Base-by-base conservation (phyloP, 2,888 invertebrate genomes). In the Drosophila borealis region DNA sequence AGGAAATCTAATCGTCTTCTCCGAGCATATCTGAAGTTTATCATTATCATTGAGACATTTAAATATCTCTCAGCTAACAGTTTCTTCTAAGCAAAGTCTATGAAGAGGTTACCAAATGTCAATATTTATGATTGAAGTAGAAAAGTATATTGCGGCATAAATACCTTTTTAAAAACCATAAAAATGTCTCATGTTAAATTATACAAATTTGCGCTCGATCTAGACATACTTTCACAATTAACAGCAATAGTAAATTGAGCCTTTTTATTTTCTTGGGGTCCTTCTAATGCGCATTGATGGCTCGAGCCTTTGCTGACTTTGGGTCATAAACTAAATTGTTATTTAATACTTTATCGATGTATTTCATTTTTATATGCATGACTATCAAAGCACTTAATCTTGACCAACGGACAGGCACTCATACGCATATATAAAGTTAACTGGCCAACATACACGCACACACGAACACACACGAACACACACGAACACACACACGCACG, bases 361-460 rank as follows among this genome's bases (percentile, higher is more conserved):
- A 84, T 85, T 87, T 85, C 85, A 85, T 88, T 87, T 85, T 85
- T 82, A 85, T 85, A 85, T 87, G 85, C 82, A 84, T 72, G 88
- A 82, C 85, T 87, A 87, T 85, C 85, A 70, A 73, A 79, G 79
- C 85, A 84, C 85, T 87, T 87, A 85, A 85, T 85, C 88, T 84
- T 82, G 80, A 57, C 71, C 65, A 64, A 71, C 79, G 72, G 77
- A 81, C 87, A 79, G 74, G 62, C 87, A 86, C 83, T 79, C 74
- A 74, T 39, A 54, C 49, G 56, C 68, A 54, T 63, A 70, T 71
- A 81, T 77, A 80, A 78, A 82, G 80, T 85, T 74, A 85, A 82
- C 82, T 75, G 73, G 63, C 71, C 68, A 60, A 57, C 50, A 48
- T 64, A 71, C 59, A 57, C 46, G 42, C 42, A 33, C 39, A 46